These are phyloP conservation scores for Diorhabda elongata DNA, from an alignment of 1,140 invertebrate genomes.

Conservation along the genomic window DNA sequence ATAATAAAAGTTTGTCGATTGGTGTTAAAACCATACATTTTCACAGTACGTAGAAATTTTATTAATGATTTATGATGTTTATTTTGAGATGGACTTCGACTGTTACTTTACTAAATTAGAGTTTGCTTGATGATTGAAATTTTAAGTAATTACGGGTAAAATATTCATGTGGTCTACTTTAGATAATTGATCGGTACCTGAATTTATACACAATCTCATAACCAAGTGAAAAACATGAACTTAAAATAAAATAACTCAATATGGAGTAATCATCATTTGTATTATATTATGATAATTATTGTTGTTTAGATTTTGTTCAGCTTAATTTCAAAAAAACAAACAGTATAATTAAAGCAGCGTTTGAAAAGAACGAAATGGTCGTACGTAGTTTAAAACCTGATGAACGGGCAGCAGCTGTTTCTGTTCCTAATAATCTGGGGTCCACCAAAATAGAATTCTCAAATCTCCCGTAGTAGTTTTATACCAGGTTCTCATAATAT, in stretches of 20 bases:
- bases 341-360: no score
- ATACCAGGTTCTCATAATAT: background rate
- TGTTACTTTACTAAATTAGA: constrained; percentile 3
- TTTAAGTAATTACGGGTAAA: background rate
- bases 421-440: background rate
- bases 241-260: no score
- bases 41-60: background rate
- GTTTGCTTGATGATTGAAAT: constrained; percentile 2
- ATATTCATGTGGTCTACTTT: constrained; percentile 2
- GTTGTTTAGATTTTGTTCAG: no score
- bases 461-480: background rate
- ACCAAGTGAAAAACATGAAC: no score
- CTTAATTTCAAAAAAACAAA: no score
- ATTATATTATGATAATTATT: no score
- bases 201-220: no score
- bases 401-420: constrained; percentile 6
- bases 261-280: no score
- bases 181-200: background rate
- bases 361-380: no score
- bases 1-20: no score
- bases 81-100: background rate
- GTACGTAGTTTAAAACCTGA: background rate
- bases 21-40: no score
- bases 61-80: background rate
- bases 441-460: constrained; percentile 6